A percentile compares a stretch with the other conserved stretches of the same genome.
Conservation (phyloP, 2,797 vertebrate genomes). For the Cichlasoma orientale region DNA sequence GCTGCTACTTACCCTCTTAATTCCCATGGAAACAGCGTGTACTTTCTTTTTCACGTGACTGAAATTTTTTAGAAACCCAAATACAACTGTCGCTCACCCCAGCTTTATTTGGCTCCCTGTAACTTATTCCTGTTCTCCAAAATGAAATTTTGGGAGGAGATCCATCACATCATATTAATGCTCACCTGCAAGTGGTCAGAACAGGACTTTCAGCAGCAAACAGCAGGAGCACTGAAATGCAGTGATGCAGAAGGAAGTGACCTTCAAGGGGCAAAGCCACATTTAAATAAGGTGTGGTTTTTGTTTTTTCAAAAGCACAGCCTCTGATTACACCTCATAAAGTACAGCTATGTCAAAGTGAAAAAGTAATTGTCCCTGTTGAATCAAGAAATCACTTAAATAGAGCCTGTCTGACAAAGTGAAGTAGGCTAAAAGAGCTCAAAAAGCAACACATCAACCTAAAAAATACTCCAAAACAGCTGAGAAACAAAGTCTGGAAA, state of each 20-base stretch:
- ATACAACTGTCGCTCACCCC: not conserved
- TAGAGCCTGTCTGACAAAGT: no score
- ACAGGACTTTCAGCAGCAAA: not conserved
- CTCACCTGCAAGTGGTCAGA: not conserved
- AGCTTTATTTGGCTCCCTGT: not conserved
- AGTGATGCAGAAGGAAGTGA: not conserved
- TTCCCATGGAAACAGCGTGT: not conserved
- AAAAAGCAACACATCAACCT: no score
- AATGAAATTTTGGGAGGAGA: not conserved
- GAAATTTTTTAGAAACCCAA: not conserved
- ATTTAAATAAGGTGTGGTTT: no score
- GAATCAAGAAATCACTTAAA: no score
- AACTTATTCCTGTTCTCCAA: not conserved
- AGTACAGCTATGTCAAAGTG: constrained; percentile 9
- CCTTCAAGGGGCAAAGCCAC: not conserved
- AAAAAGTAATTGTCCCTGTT: no score
- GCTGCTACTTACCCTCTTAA: no score
- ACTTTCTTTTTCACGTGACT: not conserved
- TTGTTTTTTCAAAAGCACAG: no score
- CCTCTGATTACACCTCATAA: not conserved
- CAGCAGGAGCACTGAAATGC: not conserved
- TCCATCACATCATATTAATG: not conserved
- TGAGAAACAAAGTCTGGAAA: no score
- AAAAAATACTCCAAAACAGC: no score
- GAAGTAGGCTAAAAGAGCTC: no score